Evolutionary conservation across 2,888 invertebrate genomes (phyloP), one percentile per base, ranked within the genome.

Genomic region (Amphipoea lucens): DNA sequence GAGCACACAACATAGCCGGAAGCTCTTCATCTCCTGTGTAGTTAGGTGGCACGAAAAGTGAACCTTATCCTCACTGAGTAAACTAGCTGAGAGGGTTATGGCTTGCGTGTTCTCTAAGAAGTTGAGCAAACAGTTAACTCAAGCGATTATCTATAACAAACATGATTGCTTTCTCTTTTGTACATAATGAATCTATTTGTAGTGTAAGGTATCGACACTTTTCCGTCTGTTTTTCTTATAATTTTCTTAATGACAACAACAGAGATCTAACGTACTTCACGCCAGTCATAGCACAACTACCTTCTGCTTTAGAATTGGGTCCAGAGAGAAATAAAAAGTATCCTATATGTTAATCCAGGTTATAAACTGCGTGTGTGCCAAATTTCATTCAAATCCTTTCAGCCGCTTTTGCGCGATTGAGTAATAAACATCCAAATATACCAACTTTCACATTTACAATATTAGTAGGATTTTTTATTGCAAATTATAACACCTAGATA

Each of bases 1-100:
- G 90, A 20, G 66, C 69, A 77, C 70, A 87, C 76, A 84, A 83
- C 82, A 84, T 84, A 76, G 78, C 72, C 83, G 91, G 84, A 88
- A 84, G 82, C 67, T 75, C 73, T 79, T 87, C 84, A 88, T 89
- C 90, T 89, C 84, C 75, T 80, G 73, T 76, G 70, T 72, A 76
- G 74, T 76, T 77, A 76, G 74, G 71, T 85, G 74, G 66, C 57
- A 57, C 60, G 82, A 72, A 78, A 83, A 79, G 51, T 75, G 51
- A 77, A 82, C 81, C 54, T 88, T 45, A 84, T 74, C 79, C n/a
- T 48, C 57, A 68, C 23, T 74, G 63, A 74, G 67, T 66, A 60
- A 65, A 74, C 65, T 75, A 48, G 9, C 65, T 74, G 60, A 74
- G 40, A 60, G 40, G 65, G 63, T 71, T 70, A 69, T 76, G 54